Conservation (phyloP, 1,140 invertebrate genomes). For the fruit fly (Drosophila melanogaster) region Release_6_plus_ISO1_MT NT_033777.3:31875501-31876000, state of each 20-base stretch:
- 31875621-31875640: slow-evolving; percentile 42
- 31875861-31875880: slow-evolving; percentile 56
- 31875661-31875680: slow-evolving; percentile 77
- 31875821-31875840: slow-evolving; percentile 81
- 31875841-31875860: slow-evolving; percentile 73
- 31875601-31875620: slow-evolving; percentile 33
- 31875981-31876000: slow-evolving; percentile 67
- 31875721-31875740: slow-evolving; percentile 67
- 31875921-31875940: slow-evolving; percentile 39
- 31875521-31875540: slow-evolving; percentile 83
- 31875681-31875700: slow-evolving; percentile 37
- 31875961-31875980: slow-evolving; percentile 62
- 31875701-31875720: slow-evolving; percentile 22
- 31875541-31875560: slow-evolving; percentile 84
- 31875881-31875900: slow-evolving; percentile 77
- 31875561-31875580: slow-evolving; percentile 82
- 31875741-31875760: slow-evolving; percentile 24
- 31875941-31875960: slow-evolving; percentile 62
- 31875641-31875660: slow-evolving; percentile 66
- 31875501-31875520: slow-evolving; percentile 46
- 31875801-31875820: slow-evolving; percentile 60
- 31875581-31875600: slow-evolving; percentile 74
- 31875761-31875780: slow-evolving; percentile 28
- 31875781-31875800: slow-evolving; percentile 69
- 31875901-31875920: slow-evolving; percentile 71